These are phyloP conservation scores for Chinchilla lanigera DNA, from an alignment of 2,113 vertebrate species.

Conservation along the genomic window DNA sequence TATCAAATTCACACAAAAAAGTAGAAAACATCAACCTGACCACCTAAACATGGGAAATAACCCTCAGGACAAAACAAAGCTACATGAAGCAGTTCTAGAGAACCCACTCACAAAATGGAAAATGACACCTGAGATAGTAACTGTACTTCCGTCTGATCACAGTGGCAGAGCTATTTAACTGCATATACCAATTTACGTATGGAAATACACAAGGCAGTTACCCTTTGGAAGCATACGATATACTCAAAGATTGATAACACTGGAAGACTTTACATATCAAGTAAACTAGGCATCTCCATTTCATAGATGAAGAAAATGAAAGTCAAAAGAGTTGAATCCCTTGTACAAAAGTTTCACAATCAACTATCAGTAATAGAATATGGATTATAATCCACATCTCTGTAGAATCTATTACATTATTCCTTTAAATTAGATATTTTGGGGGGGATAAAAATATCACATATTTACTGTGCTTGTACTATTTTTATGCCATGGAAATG, in stretches of 20 bases:
- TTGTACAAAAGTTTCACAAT: neutral
- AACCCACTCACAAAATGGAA: neutral
- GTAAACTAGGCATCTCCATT: neutral
- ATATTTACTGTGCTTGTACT: neutral
- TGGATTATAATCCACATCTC: neutral
- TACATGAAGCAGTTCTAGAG: neutral
- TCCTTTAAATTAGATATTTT: neutral
- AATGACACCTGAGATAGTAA: neutral
- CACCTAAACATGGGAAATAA: neutral
- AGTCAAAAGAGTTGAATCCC: neutral
- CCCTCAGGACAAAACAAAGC: neutral
- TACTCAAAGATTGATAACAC: neutral
- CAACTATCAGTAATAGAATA: neutral
- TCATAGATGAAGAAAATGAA: constrained; percentile 31
- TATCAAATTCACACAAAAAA: neutral
- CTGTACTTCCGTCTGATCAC: neutral
- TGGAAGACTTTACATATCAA: neutral
- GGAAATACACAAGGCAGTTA: neutral
- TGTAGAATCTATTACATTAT: neutral
- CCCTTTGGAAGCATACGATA: neutral
- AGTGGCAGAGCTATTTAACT: neutral
- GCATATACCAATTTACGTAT: neutral
- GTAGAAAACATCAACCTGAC: neutral
- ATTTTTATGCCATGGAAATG: neutral
- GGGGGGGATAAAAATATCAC: neutral